These are phyloP conservation scores for Pycnonotus jocosus DNA, from an alignment of 2,113 vertebrate genomes.

Conservation along the genomic window DNA sequence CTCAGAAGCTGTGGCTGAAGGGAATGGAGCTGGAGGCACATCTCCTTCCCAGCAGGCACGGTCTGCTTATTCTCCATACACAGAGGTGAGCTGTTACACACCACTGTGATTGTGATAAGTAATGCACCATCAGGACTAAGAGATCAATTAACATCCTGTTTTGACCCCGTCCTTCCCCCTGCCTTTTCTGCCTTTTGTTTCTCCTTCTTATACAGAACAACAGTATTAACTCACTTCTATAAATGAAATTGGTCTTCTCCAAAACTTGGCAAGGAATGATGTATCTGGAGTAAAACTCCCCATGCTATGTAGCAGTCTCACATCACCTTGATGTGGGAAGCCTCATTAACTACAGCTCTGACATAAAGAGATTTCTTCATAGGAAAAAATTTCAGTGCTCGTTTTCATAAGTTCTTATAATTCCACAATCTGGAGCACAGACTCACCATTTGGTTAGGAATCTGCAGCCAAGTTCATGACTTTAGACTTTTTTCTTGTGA, in stretches of 20 bases:
- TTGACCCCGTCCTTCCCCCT: background rate
- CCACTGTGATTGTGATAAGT: background rate
- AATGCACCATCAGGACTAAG: background rate
- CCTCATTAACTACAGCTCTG: background rate
- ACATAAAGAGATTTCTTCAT: background rate
- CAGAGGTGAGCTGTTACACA: background rate
- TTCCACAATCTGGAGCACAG: conserved; percentile 7
- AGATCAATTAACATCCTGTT: background rate
- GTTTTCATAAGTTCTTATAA: background rate
- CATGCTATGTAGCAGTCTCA: background rate
- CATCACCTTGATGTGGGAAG: background rate
- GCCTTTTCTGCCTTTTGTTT: background rate
- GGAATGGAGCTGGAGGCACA: background rate
- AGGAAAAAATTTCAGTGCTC: background rate
- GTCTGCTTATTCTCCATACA: background rate
- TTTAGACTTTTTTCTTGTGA: background rate
- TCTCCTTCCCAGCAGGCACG: background rate
- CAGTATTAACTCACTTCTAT: background rate
- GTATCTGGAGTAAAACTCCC: background rate
- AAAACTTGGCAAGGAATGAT: background rate
- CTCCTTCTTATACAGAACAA: background rate
- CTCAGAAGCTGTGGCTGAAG: background rate
- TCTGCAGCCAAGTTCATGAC: background rate
- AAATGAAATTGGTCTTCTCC: background rate
- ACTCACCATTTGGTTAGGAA: background rate